Evolutionary conservation across 2,888 invertebrate species (phyloP).

Genomic region (Cheilosia impressa): DNA sequence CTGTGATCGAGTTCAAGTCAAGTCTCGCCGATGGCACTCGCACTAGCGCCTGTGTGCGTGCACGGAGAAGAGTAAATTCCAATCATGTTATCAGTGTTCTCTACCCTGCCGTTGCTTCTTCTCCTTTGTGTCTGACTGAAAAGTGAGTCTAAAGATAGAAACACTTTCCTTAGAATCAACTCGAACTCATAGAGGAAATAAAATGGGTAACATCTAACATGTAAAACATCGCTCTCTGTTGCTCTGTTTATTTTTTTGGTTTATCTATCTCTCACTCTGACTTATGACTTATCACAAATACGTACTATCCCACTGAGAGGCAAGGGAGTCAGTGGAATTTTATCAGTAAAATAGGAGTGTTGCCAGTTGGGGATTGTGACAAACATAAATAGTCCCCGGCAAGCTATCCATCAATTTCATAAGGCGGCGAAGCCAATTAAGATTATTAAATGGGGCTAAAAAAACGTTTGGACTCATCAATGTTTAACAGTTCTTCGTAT

Average conservation of each 20-base stretch:
- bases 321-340: not conserved
- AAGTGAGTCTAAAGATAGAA: constrained; percentile 39
- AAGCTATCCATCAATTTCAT: too few relatives aligned
- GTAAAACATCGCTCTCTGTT: not conserved
- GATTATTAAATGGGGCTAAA: too few relatives aligned
- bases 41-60: constrained; percentile 1
- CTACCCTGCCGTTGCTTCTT: not conserved
- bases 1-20: constrained; percentile 44
- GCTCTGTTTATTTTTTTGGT: not conserved
- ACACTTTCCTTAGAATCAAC: constrained; percentile 11
- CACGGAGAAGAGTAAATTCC: constrained; percentile 35
- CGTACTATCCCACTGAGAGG: not conserved
- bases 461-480: too few relatives aligned
- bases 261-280: constrained; percentile 25
- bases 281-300: not conserved
- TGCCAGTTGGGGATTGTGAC: not conserved
- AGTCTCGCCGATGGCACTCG: constrained; percentile 8
- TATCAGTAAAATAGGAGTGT: constrained; percentile 7
- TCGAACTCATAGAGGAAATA: not conserved
- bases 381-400: too few relatives aligned
- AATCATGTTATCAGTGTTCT: constrained; percentile 39
- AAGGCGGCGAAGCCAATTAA: too few relatives aligned
- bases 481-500: too few relatives aligned
- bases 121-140: constrained; percentile 4
- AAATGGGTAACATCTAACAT: not conserved